Evolutionary conservation across 2,113 vertebrate genomes (phyloP).

Genomic region (Coturnix japonica): DNA sequence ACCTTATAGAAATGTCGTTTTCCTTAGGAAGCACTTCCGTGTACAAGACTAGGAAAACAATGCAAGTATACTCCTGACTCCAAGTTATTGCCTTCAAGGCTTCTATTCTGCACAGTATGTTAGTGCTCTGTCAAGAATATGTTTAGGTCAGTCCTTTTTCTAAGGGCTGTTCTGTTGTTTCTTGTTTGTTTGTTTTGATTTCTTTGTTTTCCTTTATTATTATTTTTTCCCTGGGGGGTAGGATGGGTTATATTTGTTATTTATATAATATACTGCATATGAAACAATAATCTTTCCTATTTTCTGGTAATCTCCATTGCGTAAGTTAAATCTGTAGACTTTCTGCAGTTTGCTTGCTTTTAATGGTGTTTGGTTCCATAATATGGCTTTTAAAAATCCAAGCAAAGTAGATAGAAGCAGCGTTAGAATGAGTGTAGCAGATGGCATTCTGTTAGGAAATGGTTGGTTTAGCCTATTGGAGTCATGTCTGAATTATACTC

Average conservation of each 20-base stretch:
- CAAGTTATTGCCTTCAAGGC: neutral
- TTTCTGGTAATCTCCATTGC: neutral
- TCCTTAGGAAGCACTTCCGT: neutral
- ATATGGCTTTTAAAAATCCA: neutral
- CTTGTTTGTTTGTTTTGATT: neutral
- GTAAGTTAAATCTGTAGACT: neutral
- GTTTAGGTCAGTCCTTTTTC: neutral
- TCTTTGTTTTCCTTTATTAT: neutral
- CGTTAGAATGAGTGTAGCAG: fast-evolving
- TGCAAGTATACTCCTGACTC: neutral
- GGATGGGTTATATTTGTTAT: neutral
- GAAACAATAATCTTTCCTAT: neutral
- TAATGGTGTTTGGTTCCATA: neutral
- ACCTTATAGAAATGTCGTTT: neutral
- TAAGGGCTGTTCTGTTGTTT: neutral
- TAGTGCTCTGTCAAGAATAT: neutral
- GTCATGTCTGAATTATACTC: neutral
- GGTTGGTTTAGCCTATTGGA: neutral
- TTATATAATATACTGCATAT: neutral
- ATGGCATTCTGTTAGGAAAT: neutral
- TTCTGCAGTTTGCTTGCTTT: neutral
- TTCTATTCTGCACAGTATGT: neutral
- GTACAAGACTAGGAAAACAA: neutral
- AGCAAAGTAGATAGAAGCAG: neutral
- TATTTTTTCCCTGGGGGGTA: neutral